These are phyloP conservation scores for Philopedon plagiatum DNA, from an alignment of 2,888 invertebrate genomes.

Conservation along the genomic window DNA sequence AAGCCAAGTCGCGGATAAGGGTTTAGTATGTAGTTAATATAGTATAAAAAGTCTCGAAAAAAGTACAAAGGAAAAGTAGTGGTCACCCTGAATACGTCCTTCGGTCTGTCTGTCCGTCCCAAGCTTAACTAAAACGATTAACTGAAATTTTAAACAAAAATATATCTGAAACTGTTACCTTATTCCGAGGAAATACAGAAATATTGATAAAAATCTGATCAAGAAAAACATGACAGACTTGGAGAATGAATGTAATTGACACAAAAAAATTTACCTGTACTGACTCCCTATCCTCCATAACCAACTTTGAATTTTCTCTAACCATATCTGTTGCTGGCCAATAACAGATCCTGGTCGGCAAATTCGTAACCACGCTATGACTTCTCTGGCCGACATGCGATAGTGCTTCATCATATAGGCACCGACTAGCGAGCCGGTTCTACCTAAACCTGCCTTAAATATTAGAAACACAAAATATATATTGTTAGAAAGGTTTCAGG, in stretches of 20 bases:
- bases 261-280: constrained; percentile 69
- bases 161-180: no score
- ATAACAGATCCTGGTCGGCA: constrained; percentile 92
- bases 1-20: no score
- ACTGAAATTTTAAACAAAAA: no score
- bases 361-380: constrained; percentile 90
- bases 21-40: no score
- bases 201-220: no score
- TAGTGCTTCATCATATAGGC: constrained; percentile 91
- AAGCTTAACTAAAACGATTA: no score
- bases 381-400: constrained; percentile 84
- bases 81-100: no score
- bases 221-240: neutral
- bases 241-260: neutral
- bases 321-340: constrained; percentile 87
- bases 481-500: constrained; percentile 2
- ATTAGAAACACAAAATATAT: no score
- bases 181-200: no score
- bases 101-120: no score
- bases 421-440: constrained; percentile 91
- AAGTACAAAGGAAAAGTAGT: no score
- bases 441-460: constrained; percentile 85
- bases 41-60: no score
- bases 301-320: constrained; percentile 69
- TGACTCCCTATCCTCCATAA: constrained; percentile 72